Evolutionary conservation across 2,888 invertebrate species (phyloP).

Genomic region (Nemotelus pantherinus): DNA sequence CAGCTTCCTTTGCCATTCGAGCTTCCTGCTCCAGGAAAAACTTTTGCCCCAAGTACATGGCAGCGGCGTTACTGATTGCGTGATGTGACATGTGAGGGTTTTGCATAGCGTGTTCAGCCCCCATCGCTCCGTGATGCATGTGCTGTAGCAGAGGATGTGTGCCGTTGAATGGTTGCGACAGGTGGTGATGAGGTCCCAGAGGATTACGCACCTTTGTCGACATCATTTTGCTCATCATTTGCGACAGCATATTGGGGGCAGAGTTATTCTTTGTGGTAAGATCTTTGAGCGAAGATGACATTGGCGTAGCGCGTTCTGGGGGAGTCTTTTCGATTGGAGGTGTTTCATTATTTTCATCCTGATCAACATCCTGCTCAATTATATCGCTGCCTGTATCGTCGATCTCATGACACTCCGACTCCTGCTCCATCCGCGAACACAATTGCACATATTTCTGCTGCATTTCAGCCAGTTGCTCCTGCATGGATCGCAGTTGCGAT

Average conservation of each 20-base stretch:
- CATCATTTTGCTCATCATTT: conserved; percentile 75
- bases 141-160: conserved; percentile 70
- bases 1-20: conserved; percentile 74
- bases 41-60: conserved; percentile 83
- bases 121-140: conserved; percentile 60
- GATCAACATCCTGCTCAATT: conserved; percentile 68
- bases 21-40: conserved; percentile 83
- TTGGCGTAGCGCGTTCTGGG: conserved; percentile 61
- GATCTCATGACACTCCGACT: conserved; percentile 78
- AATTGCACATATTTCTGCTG: conserved; percentile 90
- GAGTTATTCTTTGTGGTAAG: conserved; percentile 59
- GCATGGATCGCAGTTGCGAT: conserved; percentile 85
- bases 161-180: conserved; percentile 71
- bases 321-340: conserved; percentile 54
- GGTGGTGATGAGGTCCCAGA: conserved; percentile 66
- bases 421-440: conserved; percentile 85
- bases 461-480: conserved; percentile 90
- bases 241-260: conserved; percentile 70
- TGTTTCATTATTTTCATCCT: conserved; percentile 63
- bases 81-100: conserved; percentile 68
- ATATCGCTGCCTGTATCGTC: conserved; percentile 78
- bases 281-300: conserved; percentile 54
- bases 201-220: conserved; percentile 70
- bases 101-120: conserved; percentile 57
- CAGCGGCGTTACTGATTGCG: conserved; percentile 71